phyloP scores from a whole-genome alignment of 2,888 invertebrate species.

The Dicranocentrus wangi region DNA sequence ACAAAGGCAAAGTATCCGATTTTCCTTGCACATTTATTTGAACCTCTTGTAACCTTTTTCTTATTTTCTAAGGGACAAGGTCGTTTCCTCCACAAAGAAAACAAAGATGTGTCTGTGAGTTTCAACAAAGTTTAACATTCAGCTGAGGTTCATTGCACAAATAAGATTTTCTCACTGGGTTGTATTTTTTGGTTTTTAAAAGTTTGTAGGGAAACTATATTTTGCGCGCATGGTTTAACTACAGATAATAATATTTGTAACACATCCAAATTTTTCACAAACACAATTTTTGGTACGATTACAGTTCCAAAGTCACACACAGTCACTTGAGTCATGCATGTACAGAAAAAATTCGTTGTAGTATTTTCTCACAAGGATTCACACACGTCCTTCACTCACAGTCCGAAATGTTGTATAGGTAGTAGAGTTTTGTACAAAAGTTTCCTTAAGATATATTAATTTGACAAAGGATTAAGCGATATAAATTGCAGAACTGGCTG shows the following conservation, averaged over 20 bases:
- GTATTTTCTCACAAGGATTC: background rate
- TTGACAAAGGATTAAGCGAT: constrained; percentile 50
- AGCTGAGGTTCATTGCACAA: background rate
- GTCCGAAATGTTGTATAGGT: too few relatives aligned
- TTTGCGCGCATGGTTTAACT: too few relatives aligned
- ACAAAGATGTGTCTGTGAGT: constrained; percentile 3
- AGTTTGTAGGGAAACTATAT: too few relatives aligned
- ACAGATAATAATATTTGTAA: too few relatives aligned
- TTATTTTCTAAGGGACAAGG: constrained; percentile 44
- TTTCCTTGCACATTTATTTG: background rate
- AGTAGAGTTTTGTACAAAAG: constrained; percentile 13
- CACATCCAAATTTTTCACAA: too few relatives aligned
- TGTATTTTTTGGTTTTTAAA: background rate
- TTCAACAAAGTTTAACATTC: background rate
- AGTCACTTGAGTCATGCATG: too few relatives aligned
- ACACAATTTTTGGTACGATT: too few relatives aligned
- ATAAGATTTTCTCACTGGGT: background rate
- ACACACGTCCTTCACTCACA: background rate
- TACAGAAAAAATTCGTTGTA: too few relatives aligned
- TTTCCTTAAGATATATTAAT: constrained; percentile 16
- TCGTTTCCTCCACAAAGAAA: constrained; percentile 28
- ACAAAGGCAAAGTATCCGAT: constrained; percentile 22
- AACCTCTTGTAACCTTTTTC: constrained; percentile 14
- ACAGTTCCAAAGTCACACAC: too few relatives aligned
- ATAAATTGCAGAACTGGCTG: constrained; percentile 42